Evolutionary conservation across 2,113 vertebrate genomes (phyloP), one percentile per base, ranked within the genome.

Genomic region (Engraulis encrasicolus): DNA sequence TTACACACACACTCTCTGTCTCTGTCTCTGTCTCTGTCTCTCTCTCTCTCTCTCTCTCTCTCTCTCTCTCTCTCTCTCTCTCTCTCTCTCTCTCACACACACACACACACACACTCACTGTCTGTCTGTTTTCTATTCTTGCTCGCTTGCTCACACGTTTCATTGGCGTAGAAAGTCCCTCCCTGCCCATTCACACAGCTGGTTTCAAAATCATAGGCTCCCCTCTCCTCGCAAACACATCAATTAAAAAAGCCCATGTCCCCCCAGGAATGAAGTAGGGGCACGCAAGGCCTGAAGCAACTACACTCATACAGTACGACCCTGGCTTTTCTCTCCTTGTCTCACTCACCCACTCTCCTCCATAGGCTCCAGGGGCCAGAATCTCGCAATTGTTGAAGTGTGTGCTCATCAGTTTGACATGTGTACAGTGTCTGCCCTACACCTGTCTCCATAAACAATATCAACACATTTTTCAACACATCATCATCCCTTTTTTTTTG

Each of bases 251-350:
- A n/a, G n/a, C 92, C 88, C 95, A 91, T 89, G 88, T 92, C 80
- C 95, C 94, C 95, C 94, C 93, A 93, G 94, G 95, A 94, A 95
- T 88, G 94, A 34, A 74, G 66, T 27, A 34, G 66, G 37, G 54
- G 54, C 79, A 50, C 37, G 54, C 66, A 74, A 74, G 34, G 66
- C 31, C 66, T 74, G 27, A 23, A 74, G 66, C 66, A 74, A 34
- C 27, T 34, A 18, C 66, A 36, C 27, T 74, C 34, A 14, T 74
- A 74, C 7, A 15, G 27, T 14, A 27, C 58, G 31, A 31, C 9
- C 27, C 23, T 15, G 31, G 31, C 31, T 31, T 74, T 34, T 34
- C 31, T 71, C 11, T 12, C 11, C 27, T 0, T 71, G 15, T 17
- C 14, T 17, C 31, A 34, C 15, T 23, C 20, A 18, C 18, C 19